A percentile compares a stretch with the other conserved stretches of the same genome.
phyloP scores from a whole-genome alignment of 2,797 vertebrate genomes.

The Coregonus suidteri region DNA sequence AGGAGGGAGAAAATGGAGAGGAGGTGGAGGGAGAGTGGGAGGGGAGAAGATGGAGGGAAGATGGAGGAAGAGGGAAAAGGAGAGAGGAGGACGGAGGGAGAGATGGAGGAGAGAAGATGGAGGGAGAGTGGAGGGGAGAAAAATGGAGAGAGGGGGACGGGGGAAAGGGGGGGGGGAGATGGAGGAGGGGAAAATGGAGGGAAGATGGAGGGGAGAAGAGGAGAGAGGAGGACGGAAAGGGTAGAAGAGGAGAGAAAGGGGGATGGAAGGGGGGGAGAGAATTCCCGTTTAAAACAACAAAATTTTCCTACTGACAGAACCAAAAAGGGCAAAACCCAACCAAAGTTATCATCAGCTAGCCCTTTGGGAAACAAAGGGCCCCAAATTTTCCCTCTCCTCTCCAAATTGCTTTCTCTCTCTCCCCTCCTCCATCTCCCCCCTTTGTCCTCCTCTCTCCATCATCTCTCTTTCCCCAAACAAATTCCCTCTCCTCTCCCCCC shows the following conservation, averaged over 20 bases:
- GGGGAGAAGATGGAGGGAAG: background rate
- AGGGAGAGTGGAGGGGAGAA: too few relatives aligned
- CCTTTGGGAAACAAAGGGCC: conserved; percentile 62
- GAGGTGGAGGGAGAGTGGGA: too few relatives aligned
- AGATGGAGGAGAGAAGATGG: background rate
- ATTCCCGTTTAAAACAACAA: background rate
- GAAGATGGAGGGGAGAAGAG: too few relatives aligned
- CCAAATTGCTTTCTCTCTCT: conserved; percentile 18
- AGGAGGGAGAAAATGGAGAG: too few relatives aligned
- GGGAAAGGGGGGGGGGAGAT: too few relatives aligned
- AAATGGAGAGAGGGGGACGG: background rate
- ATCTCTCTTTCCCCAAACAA: too few relatives aligned
- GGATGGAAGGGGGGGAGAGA: conserved; percentile 10
- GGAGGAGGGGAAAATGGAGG: too few relatives aligned
- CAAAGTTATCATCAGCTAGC: conserved; percentile 49
- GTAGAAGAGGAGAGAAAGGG: too few relatives aligned
- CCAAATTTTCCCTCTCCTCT: conserved; percentile 36
- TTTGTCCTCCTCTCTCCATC: conserved; percentile 48
- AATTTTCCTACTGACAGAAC: conserved; percentile 24
- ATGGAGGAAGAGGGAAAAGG: too few relatives aligned
- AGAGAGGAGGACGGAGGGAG: background rate
- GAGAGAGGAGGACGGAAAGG: too few relatives aligned
- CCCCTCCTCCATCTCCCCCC: conserved; percentile 14
- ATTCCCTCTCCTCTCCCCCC: too few relatives aligned
- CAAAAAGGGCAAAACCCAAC: conserved; percentile 40